These are phyloP conservation scores for Erebia palarica DNA, from an alignment of 2,888 invertebrate genomes.

Conservation along the genomic window DNA sequence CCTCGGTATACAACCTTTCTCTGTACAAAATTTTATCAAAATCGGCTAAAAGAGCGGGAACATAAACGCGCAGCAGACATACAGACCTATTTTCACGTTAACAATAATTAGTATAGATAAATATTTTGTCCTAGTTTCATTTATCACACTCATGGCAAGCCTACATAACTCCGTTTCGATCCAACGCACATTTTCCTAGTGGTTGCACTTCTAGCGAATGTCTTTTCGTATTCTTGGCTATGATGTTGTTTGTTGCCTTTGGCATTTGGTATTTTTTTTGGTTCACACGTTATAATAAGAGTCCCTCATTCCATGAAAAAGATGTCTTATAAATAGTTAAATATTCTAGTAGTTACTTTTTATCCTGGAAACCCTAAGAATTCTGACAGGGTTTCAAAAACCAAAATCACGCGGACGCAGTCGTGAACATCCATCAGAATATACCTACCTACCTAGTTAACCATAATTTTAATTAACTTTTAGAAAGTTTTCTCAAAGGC, in stretches of 20 bases:
- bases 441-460: no score
- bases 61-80: no score
- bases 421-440: no score
- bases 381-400: no score
- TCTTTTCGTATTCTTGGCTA: slow-evolving; percentile 40
- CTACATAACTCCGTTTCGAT: slow-evolving; percentile 50
- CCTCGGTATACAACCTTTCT: no score
- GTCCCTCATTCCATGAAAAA: not conserved
- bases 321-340: not conserved
- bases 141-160: not conserved
- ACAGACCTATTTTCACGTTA: not conserved
- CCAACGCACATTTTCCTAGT: slow-evolving; percentile 67
- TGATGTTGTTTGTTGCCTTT: slow-evolving; percentile 19
- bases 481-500: no score
- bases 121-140: not conserved
- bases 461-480: no score
- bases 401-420: no score
- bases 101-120: not conserved
- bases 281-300: not conserved
- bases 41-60: no score
- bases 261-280: not conserved
- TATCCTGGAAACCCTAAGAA: no score
- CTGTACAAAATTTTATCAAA: no score
- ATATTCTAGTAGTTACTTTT: no score
- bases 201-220: slow-evolving; percentile 42